Conservation (phyloP, 2,888 invertebrate species). For the Sesia bembeciformis region DNA sequence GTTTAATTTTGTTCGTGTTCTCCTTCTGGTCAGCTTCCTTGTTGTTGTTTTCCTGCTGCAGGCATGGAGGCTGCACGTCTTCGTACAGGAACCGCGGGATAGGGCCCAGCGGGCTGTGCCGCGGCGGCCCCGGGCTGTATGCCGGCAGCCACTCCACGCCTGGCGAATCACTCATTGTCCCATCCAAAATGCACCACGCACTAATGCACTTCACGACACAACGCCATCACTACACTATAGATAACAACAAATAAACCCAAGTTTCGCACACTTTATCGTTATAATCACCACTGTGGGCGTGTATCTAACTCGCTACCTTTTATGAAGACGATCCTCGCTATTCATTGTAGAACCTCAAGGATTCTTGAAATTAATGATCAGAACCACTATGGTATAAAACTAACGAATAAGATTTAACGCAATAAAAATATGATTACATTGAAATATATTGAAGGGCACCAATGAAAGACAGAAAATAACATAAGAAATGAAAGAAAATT, state of each 20-base stretch:
- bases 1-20: conserved; percentile 64
- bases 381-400: conserved; percentile 32
- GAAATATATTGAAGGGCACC: conserved; percentile 27
- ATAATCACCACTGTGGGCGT: conserved; percentile 40
- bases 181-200: conserved; percentile 30
- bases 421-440: conserved; percentile 24
- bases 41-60: conserved; percentile 63
- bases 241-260: conserved; percentile 17
- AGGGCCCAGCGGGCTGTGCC: conserved; percentile 65
- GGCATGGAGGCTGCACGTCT: conserved; percentile 56
- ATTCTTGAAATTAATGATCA: conserved; percentile 56
- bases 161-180: conserved; percentile 68
- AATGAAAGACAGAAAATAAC: conserved; percentile 45
- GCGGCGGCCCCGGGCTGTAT: conserved; percentile 67
- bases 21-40: conserved; percentile 60
- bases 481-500: conserved; percentile 61
- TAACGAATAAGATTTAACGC: conserved; percentile 18
- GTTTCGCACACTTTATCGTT: conserved; percentile 24
- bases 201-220: conserved; percentile 16
- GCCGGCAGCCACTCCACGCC: conserved; percentile 73
- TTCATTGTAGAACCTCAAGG: conserved; percentile 57
- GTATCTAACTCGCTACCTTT: conserved; percentile 50
- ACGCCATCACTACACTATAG: conserved; percentile 10
- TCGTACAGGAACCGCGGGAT: conserved; percentile 66
- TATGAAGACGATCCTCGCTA: conserved; percentile 51